phyloP scores from a whole-genome alignment of 1,140 invertebrate genomes.

The Diachasmimorpha longicaudata region DNA sequence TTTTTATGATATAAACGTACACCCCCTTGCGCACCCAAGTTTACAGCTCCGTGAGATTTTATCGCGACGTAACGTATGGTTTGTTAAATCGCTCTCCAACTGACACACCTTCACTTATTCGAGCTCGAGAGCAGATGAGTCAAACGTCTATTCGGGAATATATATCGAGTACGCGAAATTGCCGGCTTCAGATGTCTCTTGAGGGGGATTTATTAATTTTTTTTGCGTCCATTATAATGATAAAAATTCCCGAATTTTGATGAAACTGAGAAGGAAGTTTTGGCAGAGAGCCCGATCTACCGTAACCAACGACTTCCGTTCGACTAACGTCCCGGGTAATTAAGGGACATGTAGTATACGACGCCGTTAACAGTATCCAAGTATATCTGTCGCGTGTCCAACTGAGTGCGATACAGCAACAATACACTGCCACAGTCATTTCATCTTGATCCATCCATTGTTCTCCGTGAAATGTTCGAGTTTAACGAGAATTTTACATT shows the following conservation, averaged over 20 bases:
- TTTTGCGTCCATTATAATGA: not conserved
- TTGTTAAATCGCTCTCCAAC: conserved; percentile 58
- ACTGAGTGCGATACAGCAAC: not conserved
- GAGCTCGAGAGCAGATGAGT: not conserved
- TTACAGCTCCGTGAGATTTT: conserved; percentile 62
- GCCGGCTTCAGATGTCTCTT: not conserved
- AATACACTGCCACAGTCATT: not conserved
- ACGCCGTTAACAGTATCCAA: conserved; percentile 23
- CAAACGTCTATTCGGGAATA: not conserved
- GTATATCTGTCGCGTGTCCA: conserved; percentile 3
- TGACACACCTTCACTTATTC: conserved; percentile 25
- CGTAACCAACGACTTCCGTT: conserved; percentile 33
- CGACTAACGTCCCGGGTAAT: conserved; percentile 21
- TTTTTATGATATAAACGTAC: conserved; percentile 60
- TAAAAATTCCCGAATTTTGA: conserved; percentile 11
- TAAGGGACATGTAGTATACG: conserved; percentile 19
- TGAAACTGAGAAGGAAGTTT: conserved; percentile 6
- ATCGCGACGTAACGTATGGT: conserved; percentile 62
- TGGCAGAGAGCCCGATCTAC: conserved; percentile 20
- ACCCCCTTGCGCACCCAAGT: conserved; percentile 48
- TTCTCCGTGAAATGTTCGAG: not conserved
- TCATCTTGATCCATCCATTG: not conserved
- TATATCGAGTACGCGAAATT: not conserved
- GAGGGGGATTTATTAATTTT: not conserved
- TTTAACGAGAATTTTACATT: not conserved